phyloP scores from a whole-genome alignment of 2,113 vertebrate species.

The Myrmecophaga tridactyla region DNA sequence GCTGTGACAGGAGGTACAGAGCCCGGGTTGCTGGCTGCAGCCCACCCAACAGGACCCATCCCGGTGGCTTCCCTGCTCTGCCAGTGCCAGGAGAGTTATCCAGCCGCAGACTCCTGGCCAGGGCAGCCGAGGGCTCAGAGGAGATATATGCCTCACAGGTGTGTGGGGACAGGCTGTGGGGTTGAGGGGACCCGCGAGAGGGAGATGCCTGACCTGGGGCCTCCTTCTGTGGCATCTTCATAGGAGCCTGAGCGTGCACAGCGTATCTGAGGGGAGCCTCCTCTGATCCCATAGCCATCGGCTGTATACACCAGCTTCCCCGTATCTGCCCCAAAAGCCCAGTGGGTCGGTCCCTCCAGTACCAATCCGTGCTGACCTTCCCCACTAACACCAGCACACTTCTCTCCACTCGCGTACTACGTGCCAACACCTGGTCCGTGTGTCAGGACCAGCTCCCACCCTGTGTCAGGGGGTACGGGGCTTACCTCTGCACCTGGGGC shows the following conservation, averaged over 20 bases:
- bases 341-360: background rate
- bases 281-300: background rate
- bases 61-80: background rate
- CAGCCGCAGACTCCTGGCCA: background rate
- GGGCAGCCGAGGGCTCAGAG: background rate
- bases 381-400: accelerated
- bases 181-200: background rate
- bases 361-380: background rate
- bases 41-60: background rate
- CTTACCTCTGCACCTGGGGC: background rate
- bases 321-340: background rate
- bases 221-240: background rate
- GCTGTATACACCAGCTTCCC: background rate
- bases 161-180: background rate
- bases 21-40: background rate
- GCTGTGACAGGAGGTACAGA: background rate
- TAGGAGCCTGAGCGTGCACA: background rate
- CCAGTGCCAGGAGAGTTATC: background rate
- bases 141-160: background rate
- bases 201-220: accelerated
- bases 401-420: background rate
- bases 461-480: background rate
- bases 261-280: background rate
- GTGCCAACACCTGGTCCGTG: background rate
- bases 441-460: background rate